phyloP scores from a whole-genome alignment of 2,888 invertebrate species.

The Notodonta ziczac region DNA sequence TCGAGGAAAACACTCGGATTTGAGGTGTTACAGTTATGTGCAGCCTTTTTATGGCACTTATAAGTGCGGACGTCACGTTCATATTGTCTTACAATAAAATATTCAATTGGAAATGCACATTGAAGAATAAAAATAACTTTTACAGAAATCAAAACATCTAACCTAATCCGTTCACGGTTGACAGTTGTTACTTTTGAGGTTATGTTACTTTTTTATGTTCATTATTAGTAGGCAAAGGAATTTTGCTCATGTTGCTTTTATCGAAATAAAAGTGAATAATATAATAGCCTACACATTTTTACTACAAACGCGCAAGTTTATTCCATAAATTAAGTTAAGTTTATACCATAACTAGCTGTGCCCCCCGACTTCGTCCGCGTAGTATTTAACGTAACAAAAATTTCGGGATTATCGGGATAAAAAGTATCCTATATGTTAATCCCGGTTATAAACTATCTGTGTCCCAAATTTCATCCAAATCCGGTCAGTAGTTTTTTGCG shows the following conservation, averaged over 20 bases:
- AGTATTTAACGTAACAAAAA: too few relatives aligned
- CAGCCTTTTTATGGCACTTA: constrained; percentile 69
- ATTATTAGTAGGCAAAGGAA: not conserved
- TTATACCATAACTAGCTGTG: too few relatives aligned
- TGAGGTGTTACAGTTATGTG: constrained; percentile 58
- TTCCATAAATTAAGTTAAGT: too few relatives aligned
- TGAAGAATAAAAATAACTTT: not conserved
- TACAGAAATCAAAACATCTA: not conserved
- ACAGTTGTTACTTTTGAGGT: not conserved
- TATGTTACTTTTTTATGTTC: not conserved
- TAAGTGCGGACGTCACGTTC: constrained; percentile 63
- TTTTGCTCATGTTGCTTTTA: not conserved
- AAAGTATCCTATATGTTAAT: too few relatives aligned
- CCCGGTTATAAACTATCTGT: too few relatives aligned
- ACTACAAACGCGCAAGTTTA: too few relatives aligned
- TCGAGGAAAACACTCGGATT: constrained; percentile 58
- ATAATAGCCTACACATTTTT: too few relatives aligned
- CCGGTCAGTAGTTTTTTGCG: too few relatives aligned
- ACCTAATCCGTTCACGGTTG: not conserved
- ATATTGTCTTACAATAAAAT: not conserved
- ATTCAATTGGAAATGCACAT: constrained; percentile 1
- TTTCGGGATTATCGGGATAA: too few relatives aligned
- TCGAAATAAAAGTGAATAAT: not conserved
- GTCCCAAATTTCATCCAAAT: too few relatives aligned
- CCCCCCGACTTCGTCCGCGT: too few relatives aligned